phyloP scores from a whole-genome alignment of 2,888 invertebrate genomes.

The Iphiclides podalirius region DNA sequence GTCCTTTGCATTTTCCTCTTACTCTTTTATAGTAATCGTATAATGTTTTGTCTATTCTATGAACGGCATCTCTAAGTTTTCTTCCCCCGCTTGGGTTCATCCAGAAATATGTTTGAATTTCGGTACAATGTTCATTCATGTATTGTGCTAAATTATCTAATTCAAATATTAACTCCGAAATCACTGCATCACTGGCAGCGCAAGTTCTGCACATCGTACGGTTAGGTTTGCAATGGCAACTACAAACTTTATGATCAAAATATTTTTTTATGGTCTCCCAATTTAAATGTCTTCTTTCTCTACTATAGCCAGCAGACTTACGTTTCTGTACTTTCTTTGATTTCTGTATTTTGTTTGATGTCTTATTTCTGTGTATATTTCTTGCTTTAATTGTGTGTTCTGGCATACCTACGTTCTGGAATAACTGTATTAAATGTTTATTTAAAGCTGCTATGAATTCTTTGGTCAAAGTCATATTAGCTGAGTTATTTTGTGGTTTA shows the following conservation, averaged over 20 bases:
- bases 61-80: slow-evolving; percentile 53
- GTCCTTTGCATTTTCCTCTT: slow-evolving; percentile 57
- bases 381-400: slow-evolving; percentile 23
- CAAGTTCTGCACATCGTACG: slow-evolving; percentile 58
- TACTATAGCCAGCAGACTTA: neutral
- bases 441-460: slow-evolving; percentile 50
- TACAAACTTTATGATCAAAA: slow-evolving; percentile 53
- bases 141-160: slow-evolving; percentile 56
- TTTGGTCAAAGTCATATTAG: slow-evolving; percentile 45
- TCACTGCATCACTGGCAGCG: slow-evolving; percentile 58
- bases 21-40: slow-evolving; percentile 58
- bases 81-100: slow-evolving; percentile 61
- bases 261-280: slow-evolving; percentile 47
- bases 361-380: neutral
- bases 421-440: slow-evolving; percentile 44
- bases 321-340: neutral
- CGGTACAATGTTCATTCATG: slow-evolving; percentile 62
- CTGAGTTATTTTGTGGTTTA: slow-evolving; percentile 29
- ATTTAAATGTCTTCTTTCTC: slow-evolving; percentile 36
- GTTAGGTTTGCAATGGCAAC: slow-evolving; percentile 53
- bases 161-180: slow-evolving; percentile 58
- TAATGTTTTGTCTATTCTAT: slow-evolving; percentile 50
- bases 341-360: slow-evolving; percentile 9
- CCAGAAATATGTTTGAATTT: slow-evolving; percentile 64
- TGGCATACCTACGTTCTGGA: slow-evolving; percentile 33